These are phyloP conservation scores for Panopea generosa DNA, from an alignment of 2,888 invertebrate genomes.

Conservation along the genomic window DNA sequence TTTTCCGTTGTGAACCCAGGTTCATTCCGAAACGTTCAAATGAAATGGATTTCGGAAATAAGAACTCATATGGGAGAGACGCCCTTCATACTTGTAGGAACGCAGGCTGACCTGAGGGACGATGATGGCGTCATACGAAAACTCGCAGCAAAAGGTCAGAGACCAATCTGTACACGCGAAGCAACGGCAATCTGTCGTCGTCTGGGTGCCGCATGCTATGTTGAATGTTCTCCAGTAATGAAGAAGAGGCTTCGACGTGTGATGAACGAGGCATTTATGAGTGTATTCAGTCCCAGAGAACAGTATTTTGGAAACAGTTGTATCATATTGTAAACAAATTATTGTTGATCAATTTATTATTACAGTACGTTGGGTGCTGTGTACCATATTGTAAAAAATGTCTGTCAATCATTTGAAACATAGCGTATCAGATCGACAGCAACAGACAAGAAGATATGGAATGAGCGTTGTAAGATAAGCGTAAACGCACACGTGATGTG, in stretches of 20 bases:
- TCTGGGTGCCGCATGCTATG: constrained; percentile 74
- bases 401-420: too few relatives aligned
- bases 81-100: constrained; percentile 76
- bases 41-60: constrained; percentile 75
- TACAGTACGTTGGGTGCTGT: too few relatives aligned
- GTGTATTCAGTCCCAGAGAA: constrained; percentile 64
- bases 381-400: too few relatives aligned
- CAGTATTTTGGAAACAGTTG: constrained; percentile 16
- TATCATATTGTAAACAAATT: constrained; percentile 35
- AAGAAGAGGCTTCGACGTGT: constrained; percentile 73
- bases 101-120: constrained; percentile 74
- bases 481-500: too few relatives aligned
- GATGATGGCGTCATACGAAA: constrained; percentile 61
- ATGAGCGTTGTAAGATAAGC: too few relatives aligned
- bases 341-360: too few relatives aligned
- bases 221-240: constrained; percentile 75
- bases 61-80: constrained; percentile 64
- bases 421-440: too few relatives aligned
- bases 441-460: too few relatives aligned
- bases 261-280: constrained; percentile 75
- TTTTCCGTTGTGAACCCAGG: constrained; percentile 76
- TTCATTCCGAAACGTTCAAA: constrained; percentile 69
- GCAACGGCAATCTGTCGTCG: constrained; percentile 65
- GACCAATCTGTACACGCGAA: constrained; percentile 64
- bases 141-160: constrained; percentile 65